Evolutionary conservation across 2,888 invertebrate species (phyloP).

Genomic region (Gasteruption jaculator): DNA sequence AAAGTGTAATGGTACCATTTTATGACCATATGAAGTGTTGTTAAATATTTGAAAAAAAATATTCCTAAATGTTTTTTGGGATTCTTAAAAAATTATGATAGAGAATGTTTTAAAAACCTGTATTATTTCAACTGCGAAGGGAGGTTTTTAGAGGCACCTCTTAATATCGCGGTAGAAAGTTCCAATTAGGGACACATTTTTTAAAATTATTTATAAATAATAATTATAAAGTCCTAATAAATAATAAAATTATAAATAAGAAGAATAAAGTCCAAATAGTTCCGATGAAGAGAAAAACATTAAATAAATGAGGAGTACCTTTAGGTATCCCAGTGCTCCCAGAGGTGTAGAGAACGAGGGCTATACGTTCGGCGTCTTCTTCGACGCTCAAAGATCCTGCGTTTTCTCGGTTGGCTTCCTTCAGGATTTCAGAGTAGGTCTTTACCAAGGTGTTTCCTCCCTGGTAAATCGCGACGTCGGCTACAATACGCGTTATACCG

Average conservation of each 20-base stretch:
- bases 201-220: background rate
- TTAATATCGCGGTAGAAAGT: too few species aligned
- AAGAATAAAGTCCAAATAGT: background rate
- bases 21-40: too few species aligned
- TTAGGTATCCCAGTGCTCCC: conserved; percentile 88
- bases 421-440: conserved; percentile 55
- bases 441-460: conserved; percentile 33
- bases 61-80: too few species aligned
- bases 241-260: background rate
- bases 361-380: conserved; percentile 55
- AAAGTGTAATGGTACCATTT: too few species aligned
- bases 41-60: too few species aligned
- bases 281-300: too few species aligned
- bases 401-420: conserved; percentile 51
- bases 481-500: conserved; percentile 19
- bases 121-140: too few species aligned
- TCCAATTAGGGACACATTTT: too few species aligned
- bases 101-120: too few species aligned
- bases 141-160: too few species aligned
- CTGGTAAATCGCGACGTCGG: conserved; percentile 33
- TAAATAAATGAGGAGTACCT: too few species aligned
- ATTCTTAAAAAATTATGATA: too few species aligned
- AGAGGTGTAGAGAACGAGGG: conserved; percentile 77
- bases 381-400: conserved; percentile 50
- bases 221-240: conserved; percentile 1